These are phyloP conservation scores for Anguilla rostrata DNA, from an alignment of 2,113 vertebrate species.

Conservation along the genomic window DNA sequence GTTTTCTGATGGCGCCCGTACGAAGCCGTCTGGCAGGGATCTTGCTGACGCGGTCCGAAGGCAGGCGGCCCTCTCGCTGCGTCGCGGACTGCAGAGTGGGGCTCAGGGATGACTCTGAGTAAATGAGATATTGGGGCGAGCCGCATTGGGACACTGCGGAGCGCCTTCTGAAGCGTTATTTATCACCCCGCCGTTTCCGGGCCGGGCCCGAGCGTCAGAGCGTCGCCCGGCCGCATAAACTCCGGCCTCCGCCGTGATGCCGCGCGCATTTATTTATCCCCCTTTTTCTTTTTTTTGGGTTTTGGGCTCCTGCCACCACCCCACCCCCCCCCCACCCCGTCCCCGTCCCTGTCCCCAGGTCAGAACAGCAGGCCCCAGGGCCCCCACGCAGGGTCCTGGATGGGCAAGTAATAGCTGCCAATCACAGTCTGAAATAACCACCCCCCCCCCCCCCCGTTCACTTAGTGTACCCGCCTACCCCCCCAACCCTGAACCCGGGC, in stretches of 20 bases:
- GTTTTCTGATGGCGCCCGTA: neutral
- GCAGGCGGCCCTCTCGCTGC: neutral
- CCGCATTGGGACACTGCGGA: neutral
- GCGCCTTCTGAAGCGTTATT: neutral
- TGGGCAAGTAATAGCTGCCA: slow-evolving; percentile 31
- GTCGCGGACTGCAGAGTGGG: neutral
- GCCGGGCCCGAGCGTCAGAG: neutral
- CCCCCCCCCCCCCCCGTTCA: slow-evolving; percentile 16
- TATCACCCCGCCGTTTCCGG: neutral
- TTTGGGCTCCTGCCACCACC: neutral
- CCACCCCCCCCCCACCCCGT: too few species aligned
- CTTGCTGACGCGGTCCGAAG: neutral
- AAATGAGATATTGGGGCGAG: neutral
- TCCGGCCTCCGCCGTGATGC: neutral
- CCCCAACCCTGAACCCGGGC: slow-evolving; percentile 19
- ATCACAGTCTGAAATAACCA: slow-evolving; percentile 38
- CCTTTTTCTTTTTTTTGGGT: neutral
- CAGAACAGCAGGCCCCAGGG: slow-evolving; percentile 23
- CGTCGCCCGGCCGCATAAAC: neutral
- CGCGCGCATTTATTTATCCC: slow-evolving; percentile 12
- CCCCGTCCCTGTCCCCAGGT: slow-evolving; percentile 11
- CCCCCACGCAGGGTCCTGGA: neutral
- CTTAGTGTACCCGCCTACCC: slow-evolving; percentile 3
- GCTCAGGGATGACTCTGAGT: neutral
- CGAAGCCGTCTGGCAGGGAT: neutral